A percentile compares a stretch with the other conserved stretches of the same genome.
These are phyloP conservation scores for Drosophila affinis DNA, from an alignment of 2,888 invertebrate species.

Conservation along the genomic window DNA sequence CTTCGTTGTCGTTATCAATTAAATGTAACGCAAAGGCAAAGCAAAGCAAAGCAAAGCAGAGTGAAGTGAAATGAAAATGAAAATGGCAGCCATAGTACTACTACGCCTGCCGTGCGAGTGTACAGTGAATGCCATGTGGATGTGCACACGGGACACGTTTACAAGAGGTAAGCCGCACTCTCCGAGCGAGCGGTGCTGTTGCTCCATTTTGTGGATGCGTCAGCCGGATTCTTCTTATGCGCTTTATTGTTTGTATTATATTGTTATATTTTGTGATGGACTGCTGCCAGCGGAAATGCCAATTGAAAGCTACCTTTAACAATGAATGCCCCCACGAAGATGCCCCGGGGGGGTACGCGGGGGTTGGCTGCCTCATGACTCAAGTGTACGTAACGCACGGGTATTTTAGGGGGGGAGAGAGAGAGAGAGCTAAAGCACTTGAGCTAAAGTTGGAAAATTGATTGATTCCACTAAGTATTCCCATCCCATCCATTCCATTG, in stretches of 20 bases:
- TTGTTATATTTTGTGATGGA: conserved; percentile 52
- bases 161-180: conserved; percentile 62
- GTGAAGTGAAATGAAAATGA: conserved; percentile 42
- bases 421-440: conserved; percentile 7
- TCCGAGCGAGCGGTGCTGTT: background rate
- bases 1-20: conserved; percentile 64
- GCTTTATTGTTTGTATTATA: conserved; percentile 44
- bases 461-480: conserved; percentile 45
- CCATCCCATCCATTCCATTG: conserved; percentile 3
- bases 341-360: conserved; percentile 26
- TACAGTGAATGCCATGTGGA: background rate
- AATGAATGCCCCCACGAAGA: conserved; percentile 69
- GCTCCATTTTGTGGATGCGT: conserved; percentile 55
- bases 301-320: conserved; percentile 74
- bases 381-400: conserved; percentile 47
- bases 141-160: conserved; percentile 30
- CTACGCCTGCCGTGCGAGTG: background rate
- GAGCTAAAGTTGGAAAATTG: conserved; percentile 52
- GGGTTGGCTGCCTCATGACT: conserved; percentile 50
- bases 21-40: conserved; percentile 57
- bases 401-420: conserved; percentile 29
- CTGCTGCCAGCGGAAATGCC: conserved; percentile 64
- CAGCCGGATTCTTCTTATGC: conserved; percentile 67
- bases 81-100: conserved; percentile 61
- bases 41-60: conserved; percentile 33